These are phyloP conservation scores for Rhagonycha fulva DNA, from an alignment of 2,888 invertebrate species.

Conservation along the genomic window DNA sequence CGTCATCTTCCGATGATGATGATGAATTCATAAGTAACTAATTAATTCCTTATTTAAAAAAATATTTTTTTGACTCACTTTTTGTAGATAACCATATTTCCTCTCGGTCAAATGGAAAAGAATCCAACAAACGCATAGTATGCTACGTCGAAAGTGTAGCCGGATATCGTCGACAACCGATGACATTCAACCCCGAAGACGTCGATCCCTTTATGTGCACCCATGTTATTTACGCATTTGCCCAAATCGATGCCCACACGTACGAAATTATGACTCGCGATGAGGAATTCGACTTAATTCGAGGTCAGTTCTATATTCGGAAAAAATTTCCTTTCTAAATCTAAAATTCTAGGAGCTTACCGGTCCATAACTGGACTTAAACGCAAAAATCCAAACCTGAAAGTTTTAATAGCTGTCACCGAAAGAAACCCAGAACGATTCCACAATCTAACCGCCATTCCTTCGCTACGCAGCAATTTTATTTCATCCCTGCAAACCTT, in stretches of 20 bases:
- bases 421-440: slow-evolving; percentile 67
- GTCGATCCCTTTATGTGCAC: slow-evolving; percentile 71
- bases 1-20: neutral
- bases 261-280: slow-evolving; percentile 67
- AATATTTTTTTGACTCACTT: neutral
- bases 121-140: slow-evolving; percentile 57
- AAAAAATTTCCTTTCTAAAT: neutral
- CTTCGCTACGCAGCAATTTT: slow-evolving; percentile 61
- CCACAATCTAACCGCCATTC: slow-evolving; percentile 64
- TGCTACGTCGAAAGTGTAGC: slow-evolving; percentile 74
- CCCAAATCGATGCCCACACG: slow-evolving; percentile 69
- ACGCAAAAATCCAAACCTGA: slow-evolving; percentile 66
- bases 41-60: neutral
- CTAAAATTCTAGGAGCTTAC: slow-evolving; percentile 66
- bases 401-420: slow-evolving; percentile 72
- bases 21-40: neutral
- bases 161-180: slow-evolving; percentile 68
- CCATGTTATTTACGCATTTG: slow-evolving; percentile 75
- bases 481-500: slow-evolving; percentile 68
- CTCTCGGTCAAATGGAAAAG: neutral
- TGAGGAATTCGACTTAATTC: slow-evolving; percentile 71
- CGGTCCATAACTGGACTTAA: slow-evolving; percentile 71
- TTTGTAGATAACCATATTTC: neutral
- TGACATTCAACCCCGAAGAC: slow-evolving; percentile 66
- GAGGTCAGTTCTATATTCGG: slow-evolving; percentile 57